Evolutionary conservation across 1,140 invertebrate genomes (phyloP), one percentile per base, ranked within the genome.

Genomic region (Leptinotarsa defecta): DNA sequence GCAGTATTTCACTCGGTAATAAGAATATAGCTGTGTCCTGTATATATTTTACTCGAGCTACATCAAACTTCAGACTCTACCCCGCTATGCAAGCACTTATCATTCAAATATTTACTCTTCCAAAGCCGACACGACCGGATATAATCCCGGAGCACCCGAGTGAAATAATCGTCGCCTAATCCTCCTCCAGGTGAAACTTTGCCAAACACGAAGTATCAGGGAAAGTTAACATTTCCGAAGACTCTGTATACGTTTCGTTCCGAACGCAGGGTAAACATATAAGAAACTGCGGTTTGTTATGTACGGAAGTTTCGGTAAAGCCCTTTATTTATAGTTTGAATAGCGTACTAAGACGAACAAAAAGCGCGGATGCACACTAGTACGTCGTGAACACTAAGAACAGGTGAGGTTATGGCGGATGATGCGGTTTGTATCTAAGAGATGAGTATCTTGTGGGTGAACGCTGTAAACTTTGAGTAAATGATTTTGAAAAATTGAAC

Each of bases 141-240:
- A 68, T 68, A 43, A 68, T 68, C 67, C 67, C 43, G 24, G 67
- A 68, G 24, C 67, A 48, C 24, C 67, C 24, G 43, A 48, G 67
- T 34, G 43, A 68, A 68, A 68, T 68, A 68, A 68, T 68, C 67
- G 67, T 68, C 67, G 13, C 67, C 34, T 68, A 68, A 68, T 49
- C 67, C 43, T 48, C 15, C 67, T 19, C 34, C 67, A 68, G 67
- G 67, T 68, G 67, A 34, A 68, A 68, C 27, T 68, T 68, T 48
- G 24, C 67, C 43, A 43, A 68, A 68, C 52, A 19, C 52, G 52
- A 57, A 57, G 52, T 57, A 57, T 57, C 15, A 57, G n/a, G 52
- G 52, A 57, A 57, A 57, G 52, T 57, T 57, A 57, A 57, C 52
- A 57, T 57, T 57, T 17, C 52, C 17, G 52, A 43, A 57, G 52